These are phyloP conservation scores for Zygothrica quintamaculata DNA, from an alignment of 2,888 invertebrate genomes.

Conservation along the genomic window DNA sequence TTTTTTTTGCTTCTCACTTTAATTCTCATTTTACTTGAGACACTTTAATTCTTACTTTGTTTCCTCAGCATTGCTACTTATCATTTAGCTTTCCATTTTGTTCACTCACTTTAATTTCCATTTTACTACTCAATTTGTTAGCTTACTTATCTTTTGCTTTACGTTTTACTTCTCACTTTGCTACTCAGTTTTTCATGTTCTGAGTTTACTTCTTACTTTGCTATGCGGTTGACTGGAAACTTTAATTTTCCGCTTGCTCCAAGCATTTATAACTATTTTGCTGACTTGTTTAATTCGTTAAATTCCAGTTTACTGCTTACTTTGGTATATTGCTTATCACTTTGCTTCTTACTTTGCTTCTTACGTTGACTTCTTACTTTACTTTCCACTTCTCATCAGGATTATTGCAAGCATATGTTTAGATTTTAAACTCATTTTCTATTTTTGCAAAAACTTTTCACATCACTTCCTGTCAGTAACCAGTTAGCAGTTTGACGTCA, in stretches of 20 bases:
- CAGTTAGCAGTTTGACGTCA: not conserved
- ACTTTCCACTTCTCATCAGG: not conserved
- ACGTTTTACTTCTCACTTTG: not conserved
- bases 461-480: not conserved
- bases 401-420: too few species aligned
- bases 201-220: not conserved
- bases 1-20: not conserved
- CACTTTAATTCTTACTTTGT: not conserved
- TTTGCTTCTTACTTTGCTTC: slow-evolving; percentile 8
- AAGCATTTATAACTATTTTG: too few species aligned
- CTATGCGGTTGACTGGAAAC: too few species aligned
- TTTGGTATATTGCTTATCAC: slow-evolving; percentile 1
- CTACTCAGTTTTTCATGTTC: not conserved
- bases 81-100: not conserved
- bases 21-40: not conserved
- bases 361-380: not conserved
- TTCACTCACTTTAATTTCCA: too few species aligned
- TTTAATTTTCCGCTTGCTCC: too few species aligned
- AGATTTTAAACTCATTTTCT: too few species aligned
- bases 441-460: not conserved
- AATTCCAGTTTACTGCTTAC: not conserved
- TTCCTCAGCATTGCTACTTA: not conserved
- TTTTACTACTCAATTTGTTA: too few species aligned
- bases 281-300: not conserved
- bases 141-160: not conserved